Evolutionary conservation across 2,888 invertebrate genomes (phyloP).

Genomic region (Apamea epomidion): DNA sequence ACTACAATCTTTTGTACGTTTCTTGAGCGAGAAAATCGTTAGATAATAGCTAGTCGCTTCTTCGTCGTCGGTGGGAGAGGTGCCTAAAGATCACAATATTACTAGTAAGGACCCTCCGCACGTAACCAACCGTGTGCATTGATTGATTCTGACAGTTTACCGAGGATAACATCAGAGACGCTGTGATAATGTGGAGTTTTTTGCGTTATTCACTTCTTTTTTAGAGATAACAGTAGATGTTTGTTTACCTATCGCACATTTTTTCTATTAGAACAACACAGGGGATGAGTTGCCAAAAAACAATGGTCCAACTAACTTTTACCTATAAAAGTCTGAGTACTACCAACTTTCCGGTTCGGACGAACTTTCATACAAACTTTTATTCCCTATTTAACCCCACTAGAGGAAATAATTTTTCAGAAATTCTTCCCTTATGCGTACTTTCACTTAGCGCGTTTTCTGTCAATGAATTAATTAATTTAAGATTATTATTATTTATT

Average conservation of each 20-base stretch:
- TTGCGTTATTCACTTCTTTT: not conserved
- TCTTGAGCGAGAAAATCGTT: not conserved
- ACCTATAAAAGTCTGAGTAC: not conserved
- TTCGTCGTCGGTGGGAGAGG: not conserved
- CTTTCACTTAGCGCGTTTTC: not conserved
- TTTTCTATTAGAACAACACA: not conserved
- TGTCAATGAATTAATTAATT: not conserved
- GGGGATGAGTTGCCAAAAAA: not conserved
- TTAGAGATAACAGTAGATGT: not conserved
- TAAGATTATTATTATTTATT: not conserved
- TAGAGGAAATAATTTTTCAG: not conserved
- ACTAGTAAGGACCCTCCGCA: constrained; percentile 22
- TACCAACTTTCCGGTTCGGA: not conserved
- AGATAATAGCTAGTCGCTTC: not conserved
- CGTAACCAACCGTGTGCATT: constrained; percentile 29
- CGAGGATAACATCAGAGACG: constrained; percentile 10
- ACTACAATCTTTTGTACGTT: not conserved
- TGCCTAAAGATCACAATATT: constrained; percentile 39
- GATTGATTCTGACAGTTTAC: constrained; percentile 44
- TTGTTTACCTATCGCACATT: not conserved
- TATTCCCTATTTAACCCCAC: not conserved
- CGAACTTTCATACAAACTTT: not conserved
- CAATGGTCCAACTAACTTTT: not conserved
- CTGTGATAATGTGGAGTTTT: not conserved
- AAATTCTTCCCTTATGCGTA: not conserved